Base-by-base conservation (phyloP, 2,113 vertebrate genomes). In the Pseudorhombus dupliciocellatus region DNA sequence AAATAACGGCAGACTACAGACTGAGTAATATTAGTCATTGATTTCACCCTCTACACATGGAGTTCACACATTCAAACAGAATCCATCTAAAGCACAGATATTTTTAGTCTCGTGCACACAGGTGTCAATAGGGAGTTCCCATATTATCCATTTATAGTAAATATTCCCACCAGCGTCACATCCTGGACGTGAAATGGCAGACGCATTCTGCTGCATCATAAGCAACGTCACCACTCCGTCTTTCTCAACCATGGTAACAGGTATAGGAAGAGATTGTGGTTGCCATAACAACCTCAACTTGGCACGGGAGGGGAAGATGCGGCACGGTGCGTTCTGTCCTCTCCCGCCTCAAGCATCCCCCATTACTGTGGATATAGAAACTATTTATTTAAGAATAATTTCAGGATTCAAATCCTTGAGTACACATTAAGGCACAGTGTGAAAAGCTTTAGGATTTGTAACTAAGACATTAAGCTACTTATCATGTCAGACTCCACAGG, bases 221-320 rank as follows among this genome's bases (percentile, higher is more conserved):
- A 86, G 77, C 73, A 52, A 30, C 84, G 81, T 90, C 88, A 92
- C 84, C 72, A 53, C 76, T 81, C 86, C 40, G 48, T 85, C 84
- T 79, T 71, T 73, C 81, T 73, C 86, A 89, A 70, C 91, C 91
- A 93, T 92, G 85, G 92, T 90, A 94, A 93, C 91, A 90, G 87
- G 89, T 92, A 80, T 31, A 72, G 56, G 77, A 87, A 72, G 84
- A 80, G 79, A 88, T 72, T 86, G 70, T 55, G 62, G 92, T 93
- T 91, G 86, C 92, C 87, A 92, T 92, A 90, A 85, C 91, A 91
- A 94, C 93, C 77, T 70, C 73, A 83, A 87, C 88, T 85, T 83
- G 80, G 84, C 89, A 88, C 74, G 80, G 73, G 61, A 59, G 71
- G 71, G 74, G 77, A 81, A 75, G 83, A 91, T 84, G 79, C 67